Evolutionary conservation across 2,113 vertebrate genomes (phyloP).

Genomic region (Hyaena hyaena): DNA sequence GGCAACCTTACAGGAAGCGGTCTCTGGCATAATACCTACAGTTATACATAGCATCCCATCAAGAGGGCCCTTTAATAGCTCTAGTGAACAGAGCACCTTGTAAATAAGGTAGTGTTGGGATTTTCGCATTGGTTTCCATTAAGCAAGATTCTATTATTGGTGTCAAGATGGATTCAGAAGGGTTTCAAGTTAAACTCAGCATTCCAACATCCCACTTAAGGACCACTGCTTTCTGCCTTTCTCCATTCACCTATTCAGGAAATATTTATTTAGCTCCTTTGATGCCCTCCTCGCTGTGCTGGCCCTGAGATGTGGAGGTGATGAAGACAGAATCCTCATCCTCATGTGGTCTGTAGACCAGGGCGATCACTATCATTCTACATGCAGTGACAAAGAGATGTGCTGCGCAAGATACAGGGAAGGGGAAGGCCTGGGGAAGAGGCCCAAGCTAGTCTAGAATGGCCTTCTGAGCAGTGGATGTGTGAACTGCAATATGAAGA

Average conservation of each 20-base stretch:
- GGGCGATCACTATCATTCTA: rapidly evolving
- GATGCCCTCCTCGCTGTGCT: neutral
- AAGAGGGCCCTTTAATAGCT: slow-evolving; percentile 1
- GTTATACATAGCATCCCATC: neutral
- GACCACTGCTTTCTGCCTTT: neutral
- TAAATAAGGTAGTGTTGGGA: slow-evolving; percentile 34
- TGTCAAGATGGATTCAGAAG: neutral
- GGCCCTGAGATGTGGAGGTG: neutral
- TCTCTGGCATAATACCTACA: slow-evolving; percentile 1
- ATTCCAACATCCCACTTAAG: neutral
- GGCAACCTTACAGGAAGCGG: slow-evolving; percentile 39
- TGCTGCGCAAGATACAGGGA: neutral
- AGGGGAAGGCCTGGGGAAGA: neutral
- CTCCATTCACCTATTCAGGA: neutral
- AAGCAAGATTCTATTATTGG: neutral
- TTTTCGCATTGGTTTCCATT: slow-evolving; percentile 44
- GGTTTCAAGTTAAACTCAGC: neutral
- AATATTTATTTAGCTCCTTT: neutral
- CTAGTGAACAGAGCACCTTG: neutral
- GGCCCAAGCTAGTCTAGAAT: neutral
- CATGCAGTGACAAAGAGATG: too few species aligned
- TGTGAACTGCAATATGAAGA: neutral
- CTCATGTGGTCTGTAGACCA: neutral
- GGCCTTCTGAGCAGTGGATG: neutral
- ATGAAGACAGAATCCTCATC: neutral